Conservation (phyloP, 2,888 invertebrate species). For the Hipparchia semele region DNA sequence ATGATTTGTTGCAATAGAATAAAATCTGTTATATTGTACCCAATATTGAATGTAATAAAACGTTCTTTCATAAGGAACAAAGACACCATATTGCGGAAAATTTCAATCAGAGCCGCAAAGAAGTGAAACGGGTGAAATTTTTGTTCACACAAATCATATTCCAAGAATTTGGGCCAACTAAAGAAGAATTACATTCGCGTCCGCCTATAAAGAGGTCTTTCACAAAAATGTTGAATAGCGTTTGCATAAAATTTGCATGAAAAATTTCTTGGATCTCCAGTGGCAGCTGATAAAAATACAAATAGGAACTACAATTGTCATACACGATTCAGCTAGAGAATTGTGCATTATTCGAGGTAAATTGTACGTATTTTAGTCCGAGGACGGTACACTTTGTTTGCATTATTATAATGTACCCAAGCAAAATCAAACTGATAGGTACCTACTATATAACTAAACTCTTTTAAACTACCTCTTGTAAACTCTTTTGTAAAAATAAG, state of each 20-base stretch:
- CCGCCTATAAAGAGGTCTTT: constrained; percentile 34
- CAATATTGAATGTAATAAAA: constrained; percentile 16
- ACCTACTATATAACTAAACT: not conserved
- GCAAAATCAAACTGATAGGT: not conserved
- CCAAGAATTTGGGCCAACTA: constrained; percentile 31
- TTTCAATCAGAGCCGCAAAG: constrained; percentile 24
- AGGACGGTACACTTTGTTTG: not conserved
- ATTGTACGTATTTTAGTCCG: constrained; percentile 12
- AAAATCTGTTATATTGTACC: not conserved
- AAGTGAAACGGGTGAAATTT: constrained; percentile 19
- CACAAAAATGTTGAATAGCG: constrained; percentile 34
- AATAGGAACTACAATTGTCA: constrained; percentile 28
- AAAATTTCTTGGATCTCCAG: constrained; percentile 30
- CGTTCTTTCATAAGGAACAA: constrained; percentile 10
- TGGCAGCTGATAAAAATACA: constrained; percentile 31
- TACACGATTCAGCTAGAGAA: constrained; percentile 16
- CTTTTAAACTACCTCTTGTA: too few species aligned
- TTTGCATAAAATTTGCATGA: constrained; percentile 37
- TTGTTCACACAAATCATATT: constrained; percentile 29
- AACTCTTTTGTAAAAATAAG: not conserved
- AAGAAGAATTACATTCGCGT: constrained; percentile 31
- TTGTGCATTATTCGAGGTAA: constrained; percentile 11
- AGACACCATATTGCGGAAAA: constrained; percentile 13
- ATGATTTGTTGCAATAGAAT: not conserved
- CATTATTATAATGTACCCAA: constrained; percentile 2